Evolutionary conservation across 2,113 vertebrate species (phyloP), one percentile per base, ranked within the genome.

Genomic region (Daphoenositta chrysoptera): DNA sequence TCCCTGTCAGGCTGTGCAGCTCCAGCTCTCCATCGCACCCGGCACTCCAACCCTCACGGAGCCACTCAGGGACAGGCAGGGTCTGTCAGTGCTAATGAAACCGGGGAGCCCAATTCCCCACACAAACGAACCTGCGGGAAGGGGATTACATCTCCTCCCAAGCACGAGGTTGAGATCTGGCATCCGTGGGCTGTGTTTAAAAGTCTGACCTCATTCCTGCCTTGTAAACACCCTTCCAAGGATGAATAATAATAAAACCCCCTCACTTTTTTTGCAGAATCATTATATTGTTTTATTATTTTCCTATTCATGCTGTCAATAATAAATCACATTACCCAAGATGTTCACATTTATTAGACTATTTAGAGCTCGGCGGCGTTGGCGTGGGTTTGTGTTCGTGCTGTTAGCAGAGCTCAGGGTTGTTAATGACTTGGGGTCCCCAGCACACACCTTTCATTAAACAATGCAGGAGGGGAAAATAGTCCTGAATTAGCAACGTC

Each of bases 281-380:
- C 93, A 87, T 96, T 97, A 94, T 76, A 94, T 90, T 91, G 90
- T 84, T 97, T 97, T 93, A 90, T 96, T 97, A 96, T 94, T 97
- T 97, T 88, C 89, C 94, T 95, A 94, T 97, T 95, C 96, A 95
- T 54, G 86, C 78, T 68, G 95, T 91, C 95, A 95, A 93, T 97
- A 97, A 97, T 95, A 97, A 97, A 97, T 95, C 94, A 75, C 87
- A 88, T 95, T 92, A 73, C 80, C 96, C 87, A 76, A 88, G 94
- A 92, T 93, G 89, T 96, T 97, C 96, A 83, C 83, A 95, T 97
- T 97, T 96, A 97, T 97, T 97, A 95, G 65, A 71, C 75, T 94
- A 84, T 90, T 97, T 97, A 96, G 93, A 96, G 90, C 94, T 94
- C 85, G 23, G 93, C 13, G 11, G 84, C 35, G 42, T 64, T 73